phyloP scores from a whole-genome alignment of 2,888 invertebrate genomes.

The Eristalinus aeneus region DNA sequence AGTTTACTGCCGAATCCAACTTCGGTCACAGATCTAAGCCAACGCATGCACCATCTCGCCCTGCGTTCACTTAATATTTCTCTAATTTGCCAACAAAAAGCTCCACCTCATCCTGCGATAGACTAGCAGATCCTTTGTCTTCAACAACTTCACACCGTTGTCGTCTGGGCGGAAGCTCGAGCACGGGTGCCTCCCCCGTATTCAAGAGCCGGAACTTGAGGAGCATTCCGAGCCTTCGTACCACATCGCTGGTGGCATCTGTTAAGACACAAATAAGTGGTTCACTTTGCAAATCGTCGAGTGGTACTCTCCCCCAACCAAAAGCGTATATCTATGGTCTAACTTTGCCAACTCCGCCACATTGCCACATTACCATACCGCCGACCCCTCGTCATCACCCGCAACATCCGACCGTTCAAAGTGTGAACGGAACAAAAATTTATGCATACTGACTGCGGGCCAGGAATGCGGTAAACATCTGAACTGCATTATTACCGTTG shows the following conservation, averaged over 20 bases:
- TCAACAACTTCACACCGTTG: slow-evolving; percentile 40
- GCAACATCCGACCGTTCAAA: slow-evolving; percentile 1
- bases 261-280: slow-evolving; percentile 67
- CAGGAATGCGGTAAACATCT: slow-evolving; percentile 37
- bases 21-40: slow-evolving; percentile 3
- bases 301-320: slow-evolving; percentile 41
- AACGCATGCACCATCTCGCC: slow-evolving; percentile 18
- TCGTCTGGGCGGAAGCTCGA: background rate
- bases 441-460: slow-evolving; percentile 28
- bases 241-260: slow-evolving; percentile 56
- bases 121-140: slow-evolving; percentile 42
- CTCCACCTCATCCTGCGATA: slow-evolving; percentile 44
- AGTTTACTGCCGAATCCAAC: slow-evolving; percentile 46
- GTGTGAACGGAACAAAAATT: slow-evolving; percentile 52
- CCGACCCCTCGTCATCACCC: background rate
- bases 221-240: slow-evolving; percentile 11
- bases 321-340: slow-evolving; percentile 18
- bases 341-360: background rate
- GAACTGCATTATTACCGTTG: slow-evolving; percentile 51
- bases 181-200: background rate
- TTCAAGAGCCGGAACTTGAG: slow-evolving; percentile 17
- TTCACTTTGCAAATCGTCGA: slow-evolving; percentile 69
- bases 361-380: slow-evolving; percentile 7
- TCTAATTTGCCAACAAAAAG: slow-evolving; percentile 47
- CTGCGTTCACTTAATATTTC: slow-evolving; percentile 51